Conservation (phyloP, 2,113 vertebrate genomes). For the Oreotrochilus melanogaster region DNA sequence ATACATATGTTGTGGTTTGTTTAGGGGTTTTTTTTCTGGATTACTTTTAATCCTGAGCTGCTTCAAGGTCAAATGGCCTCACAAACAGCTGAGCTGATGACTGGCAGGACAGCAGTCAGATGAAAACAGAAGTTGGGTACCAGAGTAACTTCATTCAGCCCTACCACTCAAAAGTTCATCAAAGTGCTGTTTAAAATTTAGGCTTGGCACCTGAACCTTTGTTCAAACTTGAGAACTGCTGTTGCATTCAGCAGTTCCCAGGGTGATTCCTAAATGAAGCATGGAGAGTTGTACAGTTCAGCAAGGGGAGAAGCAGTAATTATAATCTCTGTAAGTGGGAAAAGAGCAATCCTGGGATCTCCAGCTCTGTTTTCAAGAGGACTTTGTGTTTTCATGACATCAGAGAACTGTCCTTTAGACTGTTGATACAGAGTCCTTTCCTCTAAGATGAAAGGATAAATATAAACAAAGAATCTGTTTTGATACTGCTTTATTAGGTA, state of each 20-base stretch:
- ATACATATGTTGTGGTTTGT: too few relatives aligned
- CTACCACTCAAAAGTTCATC: background rate
- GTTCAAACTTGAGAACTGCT: background rate
- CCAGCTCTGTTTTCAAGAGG: background rate
- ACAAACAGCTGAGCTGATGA: background rate
- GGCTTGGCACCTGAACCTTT: background rate
- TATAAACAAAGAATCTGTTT: background rate
- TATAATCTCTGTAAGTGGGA: background rate
- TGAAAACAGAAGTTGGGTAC: background rate
- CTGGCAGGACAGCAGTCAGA: background rate
- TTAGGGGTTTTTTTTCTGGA: background rate
- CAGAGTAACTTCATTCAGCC: background rate
- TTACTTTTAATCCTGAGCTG: background rate
- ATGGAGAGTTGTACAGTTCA: background rate
- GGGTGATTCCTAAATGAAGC: background rate
- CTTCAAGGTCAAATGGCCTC: background rate
- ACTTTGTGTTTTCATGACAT: background rate
- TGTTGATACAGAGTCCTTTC: background rate
- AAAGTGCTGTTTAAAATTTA: background rate
- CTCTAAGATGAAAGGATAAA: constrained; percentile 29
- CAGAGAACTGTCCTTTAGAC: background rate
- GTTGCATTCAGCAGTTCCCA: background rate
- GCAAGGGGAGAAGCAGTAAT: background rate
- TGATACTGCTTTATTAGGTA: constrained; percentile 42
- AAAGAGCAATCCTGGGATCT: background rate